These are phyloP conservation scores for Psilopsiagon aymara DNA, from an alignment of 2,113 vertebrate genomes.

Conservation along the genomic window DNA sequence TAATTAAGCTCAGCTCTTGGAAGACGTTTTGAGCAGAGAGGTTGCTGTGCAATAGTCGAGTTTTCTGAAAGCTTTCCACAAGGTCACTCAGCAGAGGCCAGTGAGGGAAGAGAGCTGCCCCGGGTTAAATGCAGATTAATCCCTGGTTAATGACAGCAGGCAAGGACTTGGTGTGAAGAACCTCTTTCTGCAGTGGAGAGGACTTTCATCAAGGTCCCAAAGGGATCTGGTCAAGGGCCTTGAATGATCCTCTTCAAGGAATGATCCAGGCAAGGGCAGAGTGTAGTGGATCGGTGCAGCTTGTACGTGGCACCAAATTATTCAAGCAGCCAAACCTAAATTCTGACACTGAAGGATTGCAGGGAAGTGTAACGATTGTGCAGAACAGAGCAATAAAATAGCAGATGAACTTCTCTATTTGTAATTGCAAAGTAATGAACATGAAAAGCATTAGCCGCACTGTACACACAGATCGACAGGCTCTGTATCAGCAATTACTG, in stretches of 20 bases:
- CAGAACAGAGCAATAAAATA: not conserved
- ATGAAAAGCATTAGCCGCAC: not conserved
- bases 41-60: not conserved
- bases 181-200: not conserved
- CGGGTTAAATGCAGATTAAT: not conserved
- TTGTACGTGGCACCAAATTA: not conserved
- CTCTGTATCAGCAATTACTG: conserved; percentile 5
- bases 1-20: not conserved
- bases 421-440: not conserved
- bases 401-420: not conserved
- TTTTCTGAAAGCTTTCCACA: not conserved
- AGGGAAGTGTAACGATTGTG: not conserved
- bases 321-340: not conserved
- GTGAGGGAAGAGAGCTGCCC: not conserved
- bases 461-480: accelerated
- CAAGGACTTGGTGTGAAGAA: not conserved
- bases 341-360: not conserved
- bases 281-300: not conserved
- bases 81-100: not conserved
- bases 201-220: not conserved
- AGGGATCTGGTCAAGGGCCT: not conserved
- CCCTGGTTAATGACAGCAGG: not conserved
- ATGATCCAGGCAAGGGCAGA: not conserved
- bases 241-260: not conserved
- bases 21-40: not conserved